A percentile compares a stretch with the other conserved stretches of the same genome.
Conservation (phyloP, 2,888 invertebrate species). For the Luperina testacea region DNA sequence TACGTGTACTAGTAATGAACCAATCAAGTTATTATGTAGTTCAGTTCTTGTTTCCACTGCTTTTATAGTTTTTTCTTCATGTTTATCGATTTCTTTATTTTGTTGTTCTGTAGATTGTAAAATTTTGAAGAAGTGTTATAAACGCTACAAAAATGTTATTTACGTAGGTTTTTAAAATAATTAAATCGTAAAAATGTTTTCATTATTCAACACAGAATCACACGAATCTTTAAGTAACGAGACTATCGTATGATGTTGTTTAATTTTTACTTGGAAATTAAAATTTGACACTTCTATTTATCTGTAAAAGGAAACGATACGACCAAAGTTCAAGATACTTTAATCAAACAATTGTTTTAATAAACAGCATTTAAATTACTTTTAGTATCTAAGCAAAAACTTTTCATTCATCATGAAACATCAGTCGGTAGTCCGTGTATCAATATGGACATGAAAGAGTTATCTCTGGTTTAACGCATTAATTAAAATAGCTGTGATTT, state of each 20-base stretch:
- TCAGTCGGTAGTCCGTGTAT: background rate
- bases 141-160: background rate
- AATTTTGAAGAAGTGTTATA: background rate
- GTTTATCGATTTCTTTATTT: background rate
- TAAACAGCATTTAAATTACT: background rate
- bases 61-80: background rate
- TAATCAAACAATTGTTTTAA: background rate
- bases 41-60: slow-evolving; percentile 1
- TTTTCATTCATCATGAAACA: background rate
- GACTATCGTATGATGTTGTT: slow-evolving; percentile 11
- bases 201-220: background rate
- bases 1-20: slow-evolving; percentile 3
- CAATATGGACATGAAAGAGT: slow-evolving; percentile 2
- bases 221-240: slow-evolving; percentile 8
- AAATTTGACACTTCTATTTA: slow-evolving; percentile 14
- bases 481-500: slow-evolving; percentile 56
- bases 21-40: slow-evolving; percentile 3
- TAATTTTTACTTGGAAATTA: background rate
- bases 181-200: background rate
- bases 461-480: slow-evolving; percentile 26
- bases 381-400: background rate
- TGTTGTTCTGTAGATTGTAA: too few species aligned
- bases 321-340: slow-evolving; percentile 38
- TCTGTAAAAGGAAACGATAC: background rate
- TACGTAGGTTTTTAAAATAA: background rate